phyloP scores from a whole-genome alignment of 2,888 invertebrate species.

The Scaptomyza parva region DNA sequence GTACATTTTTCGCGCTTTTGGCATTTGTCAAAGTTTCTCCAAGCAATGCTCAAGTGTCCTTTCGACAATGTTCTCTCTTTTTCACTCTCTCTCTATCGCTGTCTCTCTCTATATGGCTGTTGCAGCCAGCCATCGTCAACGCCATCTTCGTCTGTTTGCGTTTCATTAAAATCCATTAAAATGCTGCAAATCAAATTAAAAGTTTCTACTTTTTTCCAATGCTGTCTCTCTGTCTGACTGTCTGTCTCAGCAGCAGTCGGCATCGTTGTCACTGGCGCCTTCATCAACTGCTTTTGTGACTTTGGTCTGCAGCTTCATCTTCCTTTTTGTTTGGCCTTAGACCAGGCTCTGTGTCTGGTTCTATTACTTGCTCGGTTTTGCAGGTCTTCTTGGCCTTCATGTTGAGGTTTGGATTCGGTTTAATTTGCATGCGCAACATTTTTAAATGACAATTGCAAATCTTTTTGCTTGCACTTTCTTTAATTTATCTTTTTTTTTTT shows the following conservation, averaged over 20 bases:
- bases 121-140: constrained; percentile 28
- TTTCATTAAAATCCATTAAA: constrained; percentile 82
- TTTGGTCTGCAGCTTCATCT: neutral
- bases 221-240: constrained; percentile 22
- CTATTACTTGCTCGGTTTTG: constrained; percentile 1
- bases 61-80: constrained; percentile 49
- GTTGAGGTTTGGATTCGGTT: constrained; percentile 30
- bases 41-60: constrained; percentile 69
- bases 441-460: constrained; percentile 75
- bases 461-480: constrained; percentile 32
- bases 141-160: constrained; percentile 73
- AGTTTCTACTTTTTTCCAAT: constrained; percentile 69
- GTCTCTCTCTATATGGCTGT: constrained; percentile 14
- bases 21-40: constrained; percentile 78
- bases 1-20: constrained; percentile 78
- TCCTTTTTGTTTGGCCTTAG: constrained; percentile 13
- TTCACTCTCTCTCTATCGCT: constrained; percentile 24
- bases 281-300: constrained; percentile 56
- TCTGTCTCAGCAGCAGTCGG: constrained; percentile 37
- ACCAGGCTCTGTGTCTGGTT: constrained; percentile 2
- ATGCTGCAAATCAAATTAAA: constrained; percentile 82
- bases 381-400: neutral
- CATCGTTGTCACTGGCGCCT: constrained; percentile 59
- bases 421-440: constrained; percentile 72
- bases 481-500: too few species aligned